Conservation (phyloP, 2,888 invertebrate genomes). For the Drosophila helvetica region DNA sequence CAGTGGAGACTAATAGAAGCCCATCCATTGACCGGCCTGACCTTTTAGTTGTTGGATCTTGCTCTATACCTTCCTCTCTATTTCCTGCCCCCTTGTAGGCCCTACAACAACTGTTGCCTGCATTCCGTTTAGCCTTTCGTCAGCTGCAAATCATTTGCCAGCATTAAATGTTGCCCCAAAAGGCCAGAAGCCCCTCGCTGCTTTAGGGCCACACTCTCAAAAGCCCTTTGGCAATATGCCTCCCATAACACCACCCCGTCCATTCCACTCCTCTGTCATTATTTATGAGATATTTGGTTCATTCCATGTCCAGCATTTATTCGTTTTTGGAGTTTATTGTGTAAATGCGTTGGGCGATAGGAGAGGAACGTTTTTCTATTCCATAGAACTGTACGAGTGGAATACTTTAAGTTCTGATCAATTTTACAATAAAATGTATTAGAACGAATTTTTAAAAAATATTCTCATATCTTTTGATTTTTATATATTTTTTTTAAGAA, state of each 20-base stretch:
- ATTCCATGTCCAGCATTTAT: not conserved
- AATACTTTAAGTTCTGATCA: not conserved
- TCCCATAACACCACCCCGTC: not conserved
- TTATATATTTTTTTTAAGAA: too few species aligned
- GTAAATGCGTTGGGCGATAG: not conserved
- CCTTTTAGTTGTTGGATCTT: not conserved
- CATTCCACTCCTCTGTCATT: conserved; percentile 17
- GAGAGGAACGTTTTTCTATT: not conserved
- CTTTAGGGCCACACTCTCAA: too few species aligned
- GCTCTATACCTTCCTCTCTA: not conserved
- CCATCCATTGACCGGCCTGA: not conserved
- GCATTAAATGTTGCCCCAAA: conserved; percentile 54
- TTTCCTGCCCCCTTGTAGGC: not conserved
- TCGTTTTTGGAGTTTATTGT: not conserved
- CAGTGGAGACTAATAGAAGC: too few species aligned
- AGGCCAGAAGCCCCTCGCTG: conserved; percentile 19
- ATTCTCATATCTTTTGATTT: too few species aligned
- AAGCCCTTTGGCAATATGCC: not conserved
- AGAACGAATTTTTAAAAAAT: too few species aligned
- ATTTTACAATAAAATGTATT: not conserved
- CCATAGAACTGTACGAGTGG: not conserved
- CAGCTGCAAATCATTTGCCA: conserved; percentile 61
- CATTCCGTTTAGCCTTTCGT: conserved; percentile 51
- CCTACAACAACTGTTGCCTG: conserved; percentile 28
- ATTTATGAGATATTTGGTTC: conserved; percentile 29